Conservation (phyloP, 2,888 invertebrate species). For the Drosophila putrida region DNA sequence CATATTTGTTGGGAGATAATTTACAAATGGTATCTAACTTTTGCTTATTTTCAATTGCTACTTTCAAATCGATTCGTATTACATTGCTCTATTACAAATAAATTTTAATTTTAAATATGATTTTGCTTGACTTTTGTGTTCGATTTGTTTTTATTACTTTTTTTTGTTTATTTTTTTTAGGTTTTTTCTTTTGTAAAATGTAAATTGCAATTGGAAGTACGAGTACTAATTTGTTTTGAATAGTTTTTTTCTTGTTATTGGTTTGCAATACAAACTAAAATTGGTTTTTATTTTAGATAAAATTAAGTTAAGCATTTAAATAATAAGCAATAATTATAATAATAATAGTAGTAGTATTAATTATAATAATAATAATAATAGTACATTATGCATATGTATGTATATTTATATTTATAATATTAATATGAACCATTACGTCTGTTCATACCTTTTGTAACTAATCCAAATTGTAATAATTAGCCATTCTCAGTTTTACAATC, state of each 20-base stretch:
- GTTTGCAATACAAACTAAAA: conserved; percentile 64
- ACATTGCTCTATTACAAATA: conserved; percentile 77
- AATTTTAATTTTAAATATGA: conserved; percentile 50
- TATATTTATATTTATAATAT: conserved; percentile 38
- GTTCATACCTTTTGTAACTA: conserved; percentile 64
- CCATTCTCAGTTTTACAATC: conserved; percentile 57
- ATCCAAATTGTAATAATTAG: conserved; percentile 65
- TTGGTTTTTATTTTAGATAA: conserved; percentile 48
- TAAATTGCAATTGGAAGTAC: conserved; percentile 69
- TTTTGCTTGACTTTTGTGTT: conserved; percentile 50
- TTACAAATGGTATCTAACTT: conserved; percentile 15
- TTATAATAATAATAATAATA: conserved; percentile 55
- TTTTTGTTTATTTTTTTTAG: conserved; percentile 6
- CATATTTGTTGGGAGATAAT: conserved; percentile 8
- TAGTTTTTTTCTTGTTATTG: conserved; percentile 41
- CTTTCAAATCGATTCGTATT: conserved; percentile 24
- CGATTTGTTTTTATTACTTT: conserved; percentile 25
- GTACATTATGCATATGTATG: conserved; percentile 69
- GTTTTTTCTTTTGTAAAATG: conserved; percentile 21
- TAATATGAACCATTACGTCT: conserved; percentile 59
- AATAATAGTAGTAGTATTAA: conserved; percentile 50
- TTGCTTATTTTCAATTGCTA: conserved; percentile 2
- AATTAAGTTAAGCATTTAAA: conserved; percentile 75
- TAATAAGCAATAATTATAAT: conserved; percentile 67
- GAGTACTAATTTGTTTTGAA: conserved; percentile 64